These are phyloP conservation scores for Furnarius figulus DNA, from an alignment of 2,113 vertebrate genomes.

Conservation along the genomic window DNA sequence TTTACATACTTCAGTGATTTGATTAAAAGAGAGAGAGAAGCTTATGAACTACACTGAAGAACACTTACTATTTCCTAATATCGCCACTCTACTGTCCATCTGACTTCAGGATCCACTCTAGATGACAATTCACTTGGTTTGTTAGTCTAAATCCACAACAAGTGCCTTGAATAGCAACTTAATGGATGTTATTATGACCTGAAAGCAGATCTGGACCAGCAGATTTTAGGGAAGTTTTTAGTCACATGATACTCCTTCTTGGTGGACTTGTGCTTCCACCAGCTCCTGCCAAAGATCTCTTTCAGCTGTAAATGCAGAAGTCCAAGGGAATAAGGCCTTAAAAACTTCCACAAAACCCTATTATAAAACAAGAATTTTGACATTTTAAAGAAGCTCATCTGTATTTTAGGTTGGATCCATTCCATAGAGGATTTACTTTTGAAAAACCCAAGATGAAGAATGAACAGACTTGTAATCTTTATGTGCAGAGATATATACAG, in stretches of 20 bases:
- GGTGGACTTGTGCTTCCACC: neutral
- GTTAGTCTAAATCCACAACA: neutral
- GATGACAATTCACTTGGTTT: neutral
- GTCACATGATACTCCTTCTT: neutral
- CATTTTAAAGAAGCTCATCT: neutral
- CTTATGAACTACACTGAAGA: neutral
- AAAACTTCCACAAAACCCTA: neutral
- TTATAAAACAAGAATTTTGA: neutral
- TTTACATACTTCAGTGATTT: neutral
- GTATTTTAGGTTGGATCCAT: neutral
- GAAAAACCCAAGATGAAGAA: neutral
- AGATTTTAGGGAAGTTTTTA: neutral
- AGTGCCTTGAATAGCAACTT: neutral
- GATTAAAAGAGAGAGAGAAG: neutral
- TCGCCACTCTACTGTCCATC: neutral
- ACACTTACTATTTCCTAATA: neutral
- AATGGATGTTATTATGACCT: neutral
- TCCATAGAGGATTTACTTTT: neutral
- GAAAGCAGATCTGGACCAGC: neutral
- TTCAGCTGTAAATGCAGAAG: neutral
- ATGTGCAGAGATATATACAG: neutral
- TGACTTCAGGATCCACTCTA: neutral
- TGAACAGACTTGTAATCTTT: neutral
- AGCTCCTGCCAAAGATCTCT: neutral
- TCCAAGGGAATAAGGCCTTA: neutral